Evolutionary conservation across 2,113 vertebrate species (phyloP).

Genomic region (Myiagra hebetior): DNA sequence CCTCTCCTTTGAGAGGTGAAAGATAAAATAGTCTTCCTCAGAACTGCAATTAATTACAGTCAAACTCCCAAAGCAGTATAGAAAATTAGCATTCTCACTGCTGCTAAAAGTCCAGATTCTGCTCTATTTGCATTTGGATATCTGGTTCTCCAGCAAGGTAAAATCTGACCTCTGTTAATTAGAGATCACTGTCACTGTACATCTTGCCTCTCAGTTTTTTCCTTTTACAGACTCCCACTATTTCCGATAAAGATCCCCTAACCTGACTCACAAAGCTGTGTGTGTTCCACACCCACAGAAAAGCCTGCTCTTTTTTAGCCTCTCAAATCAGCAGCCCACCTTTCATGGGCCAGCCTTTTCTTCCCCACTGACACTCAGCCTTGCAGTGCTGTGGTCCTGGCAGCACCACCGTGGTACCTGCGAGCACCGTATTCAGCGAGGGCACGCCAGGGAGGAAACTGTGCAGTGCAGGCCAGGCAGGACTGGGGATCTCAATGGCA

Average conservation of each 20-base stretch:
- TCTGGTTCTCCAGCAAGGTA: not conserved
- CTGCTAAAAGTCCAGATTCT: not conserved
- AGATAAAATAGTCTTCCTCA: not conserved
- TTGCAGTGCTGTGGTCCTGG: not conserved
- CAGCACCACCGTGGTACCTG: not conserved
- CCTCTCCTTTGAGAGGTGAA: not conserved
- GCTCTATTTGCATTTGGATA: not conserved
- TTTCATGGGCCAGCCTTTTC: not conserved
- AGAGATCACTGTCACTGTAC: not conserved
- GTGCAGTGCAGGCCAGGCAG: fast-evolving
- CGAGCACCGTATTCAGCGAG: fast-evolving
- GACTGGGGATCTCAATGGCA: not conserved
- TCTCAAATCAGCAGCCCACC: not conserved
- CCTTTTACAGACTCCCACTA: not conserved
- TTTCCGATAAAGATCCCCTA: not conserved
- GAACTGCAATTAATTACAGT: not conserved
- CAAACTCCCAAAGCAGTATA: not conserved
- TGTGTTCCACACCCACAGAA: not conserved
- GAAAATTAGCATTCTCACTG: not conserved
- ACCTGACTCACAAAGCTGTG: fast-evolving
- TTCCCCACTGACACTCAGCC: fast-evolving
- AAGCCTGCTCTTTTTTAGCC: not conserved
- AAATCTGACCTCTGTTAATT: not conserved
- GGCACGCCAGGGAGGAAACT: not conserved
- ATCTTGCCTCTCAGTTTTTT: not conserved